Percentiles rank a stretch among this genome's conserved stretches.
Evolutionary conservation across 2,113 vertebrate species (phyloP).

Genomic region (Hiodon alosoides): DNA sequence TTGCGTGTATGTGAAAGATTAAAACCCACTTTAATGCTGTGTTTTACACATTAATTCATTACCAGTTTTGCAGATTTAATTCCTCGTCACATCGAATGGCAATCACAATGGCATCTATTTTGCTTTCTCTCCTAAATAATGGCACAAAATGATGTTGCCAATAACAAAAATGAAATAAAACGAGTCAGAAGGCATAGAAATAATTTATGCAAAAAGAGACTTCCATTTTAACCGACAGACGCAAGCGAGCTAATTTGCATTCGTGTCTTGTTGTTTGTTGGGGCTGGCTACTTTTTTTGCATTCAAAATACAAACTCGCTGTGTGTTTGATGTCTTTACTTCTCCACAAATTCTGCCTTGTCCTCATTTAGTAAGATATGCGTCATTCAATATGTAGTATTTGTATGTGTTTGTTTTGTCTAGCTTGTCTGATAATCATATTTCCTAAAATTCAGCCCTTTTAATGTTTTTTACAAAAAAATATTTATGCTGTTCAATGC

Average conservation of each 20-base stretch:
- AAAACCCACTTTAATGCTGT: too few species aligned
- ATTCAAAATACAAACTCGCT: constrained; percentile 38
- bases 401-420: background rate
- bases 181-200: constrained; percentile 26
- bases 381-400: background rate
- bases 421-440: background rate
- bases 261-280: constrained; percentile 50
- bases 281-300: constrained; percentile 44
- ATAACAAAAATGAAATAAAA: constrained; percentile 22
- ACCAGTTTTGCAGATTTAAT: too few species aligned
- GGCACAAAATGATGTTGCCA: constrained; percentile 7
- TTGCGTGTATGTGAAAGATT: too few species aligned
- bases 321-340: constrained; percentile 22
- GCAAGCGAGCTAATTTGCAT: constrained; percentile 51
- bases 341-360: constrained; percentile 16
- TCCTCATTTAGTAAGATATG: constrained; percentile 23
- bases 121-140: background rate
- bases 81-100: too few species aligned
- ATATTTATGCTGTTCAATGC: background rate
- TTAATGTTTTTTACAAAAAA: too few species aligned
- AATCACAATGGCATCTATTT: background rate
- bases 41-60: too few species aligned
- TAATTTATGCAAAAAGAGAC: constrained; percentile 30
- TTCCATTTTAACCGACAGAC: constrained; percentile 41
- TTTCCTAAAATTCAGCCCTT: background rate